A percentile compares a stretch with the other conserved stretches of the same genome.
Conservation (phyloP, 2,888 invertebrate species). For the Eristalis arbustorum region DNA sequence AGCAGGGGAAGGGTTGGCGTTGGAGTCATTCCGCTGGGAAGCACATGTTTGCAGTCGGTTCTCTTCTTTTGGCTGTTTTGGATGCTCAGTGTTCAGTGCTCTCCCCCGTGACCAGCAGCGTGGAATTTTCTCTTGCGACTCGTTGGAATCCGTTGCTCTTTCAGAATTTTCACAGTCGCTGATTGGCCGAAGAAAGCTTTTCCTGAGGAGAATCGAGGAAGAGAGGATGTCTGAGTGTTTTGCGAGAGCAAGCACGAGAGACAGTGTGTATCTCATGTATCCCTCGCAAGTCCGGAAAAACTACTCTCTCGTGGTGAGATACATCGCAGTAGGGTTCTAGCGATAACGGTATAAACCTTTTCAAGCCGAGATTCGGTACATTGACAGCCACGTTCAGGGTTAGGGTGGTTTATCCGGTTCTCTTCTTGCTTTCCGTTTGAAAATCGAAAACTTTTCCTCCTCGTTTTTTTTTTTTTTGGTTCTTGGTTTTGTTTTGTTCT, state of each 20-base stretch:
- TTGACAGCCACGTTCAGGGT: not conserved
- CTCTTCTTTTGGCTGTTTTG: not conserved
- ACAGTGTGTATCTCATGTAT: not conserved
- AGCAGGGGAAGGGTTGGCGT: not conserved
- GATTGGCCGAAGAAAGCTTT: not conserved
- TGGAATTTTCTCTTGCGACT: not conserved
- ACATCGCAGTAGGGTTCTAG: not conserved
- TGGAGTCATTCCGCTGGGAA: not conserved
- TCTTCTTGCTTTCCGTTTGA: constrained; percentile 32
- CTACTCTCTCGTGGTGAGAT: constrained; percentile 8
- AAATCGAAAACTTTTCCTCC: constrained; percentile 46
- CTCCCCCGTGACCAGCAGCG: too few relatives aligned
- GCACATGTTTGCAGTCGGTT: constrained; percentile 1
- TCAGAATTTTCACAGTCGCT: not conserved
- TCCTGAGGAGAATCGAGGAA: not conserved
- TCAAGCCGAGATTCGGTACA: constrained; percentile 20
- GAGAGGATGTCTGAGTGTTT: not conserved
- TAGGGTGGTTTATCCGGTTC: constrained; percentile 46
- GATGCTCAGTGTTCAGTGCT: too few relatives aligned
- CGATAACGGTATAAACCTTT: constrained; percentile 42
- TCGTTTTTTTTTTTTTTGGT: constrained; percentile 26
- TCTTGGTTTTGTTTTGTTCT: not conserved
- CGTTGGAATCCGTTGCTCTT: not conserved
- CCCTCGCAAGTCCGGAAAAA: constrained; percentile 15
- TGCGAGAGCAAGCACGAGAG: not conserved